These are phyloP conservation scores for Diplodus sargus DNA, from an alignment of 2,797 vertebrate species.

Conservation along the genomic window DNA sequence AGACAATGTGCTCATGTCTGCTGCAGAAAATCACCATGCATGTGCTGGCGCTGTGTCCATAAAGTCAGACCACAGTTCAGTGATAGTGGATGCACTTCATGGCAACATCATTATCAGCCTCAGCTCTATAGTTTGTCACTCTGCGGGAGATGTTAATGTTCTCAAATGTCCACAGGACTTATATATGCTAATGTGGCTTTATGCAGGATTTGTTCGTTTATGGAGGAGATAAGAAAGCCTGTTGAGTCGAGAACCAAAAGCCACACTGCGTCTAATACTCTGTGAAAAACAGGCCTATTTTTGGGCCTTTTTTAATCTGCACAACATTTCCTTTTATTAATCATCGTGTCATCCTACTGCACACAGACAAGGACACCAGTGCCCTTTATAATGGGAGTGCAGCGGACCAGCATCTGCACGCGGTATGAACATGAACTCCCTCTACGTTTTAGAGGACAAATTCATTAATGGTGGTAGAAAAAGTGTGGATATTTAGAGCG, in stretches of 20 bases:
- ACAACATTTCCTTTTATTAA: constrained; percentile 47
- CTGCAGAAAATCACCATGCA: constrained; percentile 12
- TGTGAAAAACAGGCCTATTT: constrained; percentile 19
- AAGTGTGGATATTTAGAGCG: constrained; percentile 7
- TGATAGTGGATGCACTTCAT: constrained; percentile 40
- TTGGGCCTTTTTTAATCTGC: constrained; percentile 22
- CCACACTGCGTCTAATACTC: constrained; percentile 28
- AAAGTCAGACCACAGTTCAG: constrained; percentile 37
- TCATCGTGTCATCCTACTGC: constrained; percentile 30
- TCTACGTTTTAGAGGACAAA: constrained; percentile 56
- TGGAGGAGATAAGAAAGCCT: constrained; percentile 35
- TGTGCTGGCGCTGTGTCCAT: constrained; percentile 18
- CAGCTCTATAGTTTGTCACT: constrained; percentile 9
- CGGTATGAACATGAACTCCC: constrained; percentile 38
- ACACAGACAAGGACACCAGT: constrained; percentile 37
- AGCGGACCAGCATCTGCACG: constrained; percentile 53
- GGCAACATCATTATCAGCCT: constrained; percentile 41
- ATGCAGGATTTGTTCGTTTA: constrained; percentile 26
- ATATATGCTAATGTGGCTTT: constrained; percentile 35
- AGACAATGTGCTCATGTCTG: constrained; percentile 4
- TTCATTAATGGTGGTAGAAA: constrained; percentile 43
- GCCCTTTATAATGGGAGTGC: constrained; percentile 41
- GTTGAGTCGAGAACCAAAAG: constrained; percentile 25
- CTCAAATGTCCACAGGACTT: constrained; percentile 40
- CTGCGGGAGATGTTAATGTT: constrained; percentile 36